phyloP scores from a whole-genome alignment of 2,113 vertebrate genomes.

The Sinocyclocheilus anophthalmus region DNA sequence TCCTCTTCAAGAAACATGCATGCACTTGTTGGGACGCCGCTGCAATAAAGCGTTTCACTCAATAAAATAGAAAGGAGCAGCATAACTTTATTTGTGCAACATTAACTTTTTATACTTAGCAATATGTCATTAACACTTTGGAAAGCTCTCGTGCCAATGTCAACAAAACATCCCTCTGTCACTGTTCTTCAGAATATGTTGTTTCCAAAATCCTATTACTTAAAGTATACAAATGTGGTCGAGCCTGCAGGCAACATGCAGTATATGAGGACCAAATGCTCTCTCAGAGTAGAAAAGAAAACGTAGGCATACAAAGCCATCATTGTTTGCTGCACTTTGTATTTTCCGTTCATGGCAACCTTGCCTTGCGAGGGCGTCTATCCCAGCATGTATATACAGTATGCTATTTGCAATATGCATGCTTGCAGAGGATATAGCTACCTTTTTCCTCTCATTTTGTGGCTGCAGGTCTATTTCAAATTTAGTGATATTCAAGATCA shows the following conservation, averaged over 20 bases:
- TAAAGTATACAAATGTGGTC: slow-evolving; percentile 31
- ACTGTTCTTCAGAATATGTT: background rate
- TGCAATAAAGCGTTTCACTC: background rate
- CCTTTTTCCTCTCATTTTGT: slow-evolving; percentile 26
- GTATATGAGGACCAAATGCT: slow-evolving; percentile 30
- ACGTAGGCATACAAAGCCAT: slow-evolving; percentile 27
- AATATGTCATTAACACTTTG: background rate
- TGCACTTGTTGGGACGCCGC: slow-evolving; percentile 29
- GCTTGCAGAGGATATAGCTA: background rate
- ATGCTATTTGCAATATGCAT: background rate
- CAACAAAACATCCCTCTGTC: background rate
- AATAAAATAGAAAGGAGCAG: background rate
- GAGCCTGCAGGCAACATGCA: slow-evolving; percentile 19
- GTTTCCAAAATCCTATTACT: slow-evolving; percentile 29
- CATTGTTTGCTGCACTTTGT: slow-evolving; percentile 41
- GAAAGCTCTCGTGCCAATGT: background rate
- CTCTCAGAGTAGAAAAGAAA: slow-evolving; percentile 1
- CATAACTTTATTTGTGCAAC: background rate
- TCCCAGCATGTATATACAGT: background rate
- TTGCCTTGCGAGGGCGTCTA: background rate
- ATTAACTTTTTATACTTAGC: background rate
- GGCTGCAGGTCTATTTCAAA: slow-evolving; percentile 54
- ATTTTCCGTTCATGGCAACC: slow-evolving; percentile 12
- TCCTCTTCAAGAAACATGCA: slow-evolving; percentile 42
- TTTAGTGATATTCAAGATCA: no score